phyloP scores from a whole-genome alignment of 2,888 invertebrate genomes.

The Geophilus truncorum region DNA sequence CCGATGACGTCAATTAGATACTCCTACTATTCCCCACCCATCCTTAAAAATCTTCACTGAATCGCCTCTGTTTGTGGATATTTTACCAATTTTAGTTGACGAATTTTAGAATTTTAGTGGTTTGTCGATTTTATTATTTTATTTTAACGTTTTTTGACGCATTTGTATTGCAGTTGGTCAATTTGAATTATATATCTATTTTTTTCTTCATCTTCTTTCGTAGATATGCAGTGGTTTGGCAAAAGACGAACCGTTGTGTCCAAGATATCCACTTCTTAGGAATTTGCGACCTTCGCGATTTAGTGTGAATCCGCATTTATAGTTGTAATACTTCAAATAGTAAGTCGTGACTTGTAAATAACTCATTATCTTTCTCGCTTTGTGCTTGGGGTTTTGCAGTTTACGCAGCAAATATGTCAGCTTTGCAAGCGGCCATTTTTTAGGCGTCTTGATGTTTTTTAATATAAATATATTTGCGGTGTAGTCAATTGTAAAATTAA shows the following conservation, averaged over 20 bases:
- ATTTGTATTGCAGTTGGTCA: background rate
- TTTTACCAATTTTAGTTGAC: background rate
- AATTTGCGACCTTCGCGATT: background rate
- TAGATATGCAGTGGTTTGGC: background rate
- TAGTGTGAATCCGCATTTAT: background rate
- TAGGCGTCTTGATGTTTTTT: background rate
- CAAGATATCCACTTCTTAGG: background rate
- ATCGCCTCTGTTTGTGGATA: background rate
- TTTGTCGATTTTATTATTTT: background rate
- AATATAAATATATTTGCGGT: too few relatives aligned
- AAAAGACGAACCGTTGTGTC: background rate
- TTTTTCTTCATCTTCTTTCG: too few relatives aligned
- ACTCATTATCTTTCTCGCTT: background rate
- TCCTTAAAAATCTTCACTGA: slow-evolving; percentile 11
- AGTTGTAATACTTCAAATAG: background rate
- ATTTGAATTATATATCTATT: background rate
- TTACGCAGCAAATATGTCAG: background rate
- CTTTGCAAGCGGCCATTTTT: background rate
- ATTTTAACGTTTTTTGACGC: background rate
- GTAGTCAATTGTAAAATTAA: too few relatives aligned
- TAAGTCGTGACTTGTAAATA: background rate
- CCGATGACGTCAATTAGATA: background rate
- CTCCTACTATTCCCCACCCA: background rate
- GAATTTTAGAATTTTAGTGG: background rate
- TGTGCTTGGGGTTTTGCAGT: background rate